Conservation (phyloP, 2,888 invertebrate species). For the Agrotis puta region DNA sequence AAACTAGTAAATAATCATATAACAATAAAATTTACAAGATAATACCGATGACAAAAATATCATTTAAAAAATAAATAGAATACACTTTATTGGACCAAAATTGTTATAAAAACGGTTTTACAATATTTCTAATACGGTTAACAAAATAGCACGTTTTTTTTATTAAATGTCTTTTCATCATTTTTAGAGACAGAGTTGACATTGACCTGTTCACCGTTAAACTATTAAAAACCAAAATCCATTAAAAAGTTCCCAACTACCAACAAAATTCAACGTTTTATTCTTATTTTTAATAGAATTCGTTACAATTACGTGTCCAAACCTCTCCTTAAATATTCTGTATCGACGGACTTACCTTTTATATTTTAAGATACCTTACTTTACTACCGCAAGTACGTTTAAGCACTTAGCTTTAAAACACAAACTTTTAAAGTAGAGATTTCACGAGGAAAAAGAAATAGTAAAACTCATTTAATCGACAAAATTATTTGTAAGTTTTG, state of each 20-base stretch:
- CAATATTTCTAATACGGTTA: too few species aligned
- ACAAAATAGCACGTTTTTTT: too few species aligned
- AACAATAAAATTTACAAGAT: too few species aligned
- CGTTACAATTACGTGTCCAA: conserved; percentile 27
- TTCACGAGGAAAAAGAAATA: neutral
- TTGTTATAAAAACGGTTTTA: too few species aligned
- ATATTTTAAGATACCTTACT: conserved; percentile 25
- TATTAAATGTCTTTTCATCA: too few species aligned
- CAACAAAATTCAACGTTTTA: conserved; percentile 3
- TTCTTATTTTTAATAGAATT: conserved; percentile 2
- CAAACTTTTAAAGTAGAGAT: neutral
- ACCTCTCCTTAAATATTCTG: conserved; percentile 40
- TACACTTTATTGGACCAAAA: too few species aligned
- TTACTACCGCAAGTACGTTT: neutral
- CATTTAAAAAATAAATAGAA: too few species aligned
- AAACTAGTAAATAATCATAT: too few species aligned
- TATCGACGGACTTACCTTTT: conserved; percentile 42
- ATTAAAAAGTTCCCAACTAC: neutral
- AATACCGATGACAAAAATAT: too few species aligned
- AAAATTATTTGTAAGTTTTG: neutral
- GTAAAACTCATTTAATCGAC: neutral
- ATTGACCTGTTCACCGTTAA: too few species aligned
- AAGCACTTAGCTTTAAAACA: conserved; percentile 24
- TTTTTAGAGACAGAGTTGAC: too few species aligned
- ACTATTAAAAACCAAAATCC: too few species aligned